Evolutionary conservation across 1,140 invertebrate genomes (phyloP).

Genomic region (Venustaconcha ellipsiformis): DNA sequence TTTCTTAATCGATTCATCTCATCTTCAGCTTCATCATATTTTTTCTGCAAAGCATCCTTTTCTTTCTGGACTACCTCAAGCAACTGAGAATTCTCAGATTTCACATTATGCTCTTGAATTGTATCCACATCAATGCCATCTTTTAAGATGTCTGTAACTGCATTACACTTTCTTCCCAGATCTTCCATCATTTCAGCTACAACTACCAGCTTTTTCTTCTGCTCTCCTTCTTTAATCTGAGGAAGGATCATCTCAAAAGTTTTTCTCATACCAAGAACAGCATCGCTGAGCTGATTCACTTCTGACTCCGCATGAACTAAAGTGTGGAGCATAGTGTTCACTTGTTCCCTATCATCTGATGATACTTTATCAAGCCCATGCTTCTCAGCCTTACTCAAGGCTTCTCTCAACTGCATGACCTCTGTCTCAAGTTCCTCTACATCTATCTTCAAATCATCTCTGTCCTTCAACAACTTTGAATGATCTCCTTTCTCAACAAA

Average conservation of each 20-base stretch:
- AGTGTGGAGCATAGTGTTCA: constrained; percentile 45
- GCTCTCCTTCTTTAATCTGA: constrained; percentile 33
- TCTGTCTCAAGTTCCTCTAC: constrained; percentile 48
- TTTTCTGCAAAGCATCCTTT: constrained; percentile 28
- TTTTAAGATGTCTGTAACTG: constrained; percentile 49
- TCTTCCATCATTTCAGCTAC: constrained; percentile 48
- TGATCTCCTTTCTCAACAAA: constrained; percentile 34
- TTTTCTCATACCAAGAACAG: constrained; percentile 40
- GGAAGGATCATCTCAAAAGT: constrained; percentile 43
- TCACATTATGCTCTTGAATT: constrained; percentile 14
- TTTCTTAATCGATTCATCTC: constrained; percentile 50
- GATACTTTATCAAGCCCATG: constrained; percentile 7
- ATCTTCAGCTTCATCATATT: constrained; percentile 46
- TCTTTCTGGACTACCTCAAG: not conserved
- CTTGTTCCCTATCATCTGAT: not conserved
- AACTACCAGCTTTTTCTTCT: constrained; percentile 25
- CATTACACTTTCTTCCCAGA: constrained; percentile 47
- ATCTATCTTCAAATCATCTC: constrained; percentile 42
- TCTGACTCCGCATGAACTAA: constrained; percentile 50
- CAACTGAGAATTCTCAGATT: not conserved
- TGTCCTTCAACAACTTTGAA: constrained; percentile 38
- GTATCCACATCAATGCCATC: constrained; percentile 34
- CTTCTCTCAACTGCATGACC: constrained; percentile 40
- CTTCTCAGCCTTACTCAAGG: constrained; percentile 15
- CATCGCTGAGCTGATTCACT: constrained; percentile 50